These are phyloP conservation scores for Caenorhabditis uteleia DNA, from an alignment of 2,888 invertebrate species.

Conservation along the genomic window DNA sequence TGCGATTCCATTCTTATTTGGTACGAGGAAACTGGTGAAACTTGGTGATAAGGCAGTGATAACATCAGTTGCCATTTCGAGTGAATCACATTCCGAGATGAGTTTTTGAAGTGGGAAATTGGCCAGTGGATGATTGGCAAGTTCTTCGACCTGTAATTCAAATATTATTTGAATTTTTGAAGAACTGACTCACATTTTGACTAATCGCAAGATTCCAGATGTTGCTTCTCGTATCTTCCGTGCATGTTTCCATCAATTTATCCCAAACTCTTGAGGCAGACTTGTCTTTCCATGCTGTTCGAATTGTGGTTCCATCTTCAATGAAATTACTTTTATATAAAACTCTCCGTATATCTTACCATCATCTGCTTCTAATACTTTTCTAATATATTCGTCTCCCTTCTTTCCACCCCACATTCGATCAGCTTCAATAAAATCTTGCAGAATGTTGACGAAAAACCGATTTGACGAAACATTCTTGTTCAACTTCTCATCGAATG, in stretches of 20 bases:
- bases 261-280: constrained; percentile 53
- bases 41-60: constrained; percentile 40
- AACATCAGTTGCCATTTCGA: constrained; percentile 32
- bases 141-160: constrained; percentile 9
- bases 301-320: background rate
- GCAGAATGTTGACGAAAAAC: constrained; percentile 39
- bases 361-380: constrained; percentile 21
- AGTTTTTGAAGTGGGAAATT: constrained; percentile 46
- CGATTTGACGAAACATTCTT: constrained; percentile 21
- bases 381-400: constrained; percentile 25
- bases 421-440: constrained; percentile 40
- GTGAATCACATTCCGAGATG: constrained; percentile 5
- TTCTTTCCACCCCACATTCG: constrained; percentile 18
- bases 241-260: constrained; percentile 25
- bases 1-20: constrained; percentile 30
- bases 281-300: constrained; percentile 19
- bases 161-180: background rate
- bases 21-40: constrained; percentile 29
- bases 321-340: background rate
- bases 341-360: background rate
- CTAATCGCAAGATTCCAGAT: constrained; percentile 20
- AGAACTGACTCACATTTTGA: background rate
- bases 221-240: constrained; percentile 23
- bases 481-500: constrained; percentile 34
- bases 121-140: constrained; percentile 30